Evolutionary conservation across 1,140 invertebrate genomes (phyloP).

Genomic region (Papilio dardanus): DNA sequence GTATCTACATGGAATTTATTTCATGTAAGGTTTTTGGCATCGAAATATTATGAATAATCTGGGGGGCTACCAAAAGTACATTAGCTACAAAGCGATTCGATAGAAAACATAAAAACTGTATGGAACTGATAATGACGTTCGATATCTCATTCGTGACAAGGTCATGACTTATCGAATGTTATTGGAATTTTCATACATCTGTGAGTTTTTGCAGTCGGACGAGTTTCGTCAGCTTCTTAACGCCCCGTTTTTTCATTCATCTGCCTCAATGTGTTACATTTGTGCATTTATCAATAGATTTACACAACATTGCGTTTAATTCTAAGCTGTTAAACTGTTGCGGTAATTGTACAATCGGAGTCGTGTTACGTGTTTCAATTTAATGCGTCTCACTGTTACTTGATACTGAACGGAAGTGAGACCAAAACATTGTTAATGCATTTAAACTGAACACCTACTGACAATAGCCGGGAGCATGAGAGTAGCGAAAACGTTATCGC

Average conservation of each 20-base stretch:
- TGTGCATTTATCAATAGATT: neutral
- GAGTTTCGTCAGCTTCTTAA: neutral
- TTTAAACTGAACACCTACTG: neutral
- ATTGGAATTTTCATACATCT: neutral
- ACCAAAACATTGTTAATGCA: neutral
- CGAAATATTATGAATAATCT: too few species aligned
- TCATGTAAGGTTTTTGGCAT: neutral
- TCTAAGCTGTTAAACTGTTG: conserved; percentile 6
- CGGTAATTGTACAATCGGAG: conserved; percentile 10
- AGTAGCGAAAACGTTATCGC: too few species aligned
- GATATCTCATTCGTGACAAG: too few species aligned
- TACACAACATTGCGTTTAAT: neutral
- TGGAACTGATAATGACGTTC: too few species aligned
- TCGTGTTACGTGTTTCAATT: neutral
- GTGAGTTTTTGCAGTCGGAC: neutral
- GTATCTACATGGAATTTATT: neutral
- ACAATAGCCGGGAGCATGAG: too few species aligned
- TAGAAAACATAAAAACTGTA: too few species aligned
- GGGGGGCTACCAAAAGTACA: too few species aligned
- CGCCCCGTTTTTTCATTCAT: neutral
- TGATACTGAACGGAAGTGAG: neutral
- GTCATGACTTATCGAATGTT: too few species aligned
- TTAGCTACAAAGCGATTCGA: too few species aligned
- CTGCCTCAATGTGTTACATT: neutral
- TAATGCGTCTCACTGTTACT: neutral